These are phyloP conservation scores for Drymonia ruficornis DNA, from an alignment of 2,888 invertebrate species.

Conservation along the genomic window DNA sequence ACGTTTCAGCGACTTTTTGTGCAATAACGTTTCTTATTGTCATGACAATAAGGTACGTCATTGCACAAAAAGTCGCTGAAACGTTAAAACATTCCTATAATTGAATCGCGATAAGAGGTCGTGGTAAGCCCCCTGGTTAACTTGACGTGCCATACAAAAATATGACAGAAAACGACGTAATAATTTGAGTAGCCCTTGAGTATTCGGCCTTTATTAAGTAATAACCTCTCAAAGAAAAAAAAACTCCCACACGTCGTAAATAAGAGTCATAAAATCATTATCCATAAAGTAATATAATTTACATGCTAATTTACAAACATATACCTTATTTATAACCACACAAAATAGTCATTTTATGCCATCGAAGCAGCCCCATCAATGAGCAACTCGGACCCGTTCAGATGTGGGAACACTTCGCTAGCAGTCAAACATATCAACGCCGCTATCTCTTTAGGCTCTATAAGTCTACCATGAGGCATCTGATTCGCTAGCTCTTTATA, in stretches of 20 bases:
- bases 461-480: constrained; percentile 41
- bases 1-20: too few species aligned
- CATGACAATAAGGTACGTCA: too few species aligned
- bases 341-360: constrained; percentile 12
- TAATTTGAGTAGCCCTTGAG: too few species aligned
- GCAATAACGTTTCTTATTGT: too few species aligned
- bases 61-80: too few species aligned
- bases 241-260: neutral
- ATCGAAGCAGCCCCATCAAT: constrained; percentile 52
- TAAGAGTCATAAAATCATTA: neutral
- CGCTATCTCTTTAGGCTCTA: constrained; percentile 56
- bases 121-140: too few species aligned
- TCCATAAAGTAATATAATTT: neutral
- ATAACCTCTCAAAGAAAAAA: too few species aligned
- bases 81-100: too few species aligned
- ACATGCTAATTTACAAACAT: neutral
- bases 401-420: constrained; percentile 54
- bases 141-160: too few species aligned
- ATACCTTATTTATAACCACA: neutral
- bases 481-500: constrained; percentile 37
- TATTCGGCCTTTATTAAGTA: too few species aligned
- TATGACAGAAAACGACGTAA: too few species aligned
- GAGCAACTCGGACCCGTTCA: constrained; percentile 54
- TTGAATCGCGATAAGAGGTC: too few species aligned
- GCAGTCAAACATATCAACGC: constrained; percentile 52